These are phyloP conservation scores for Anseranas semipalmata DNA, from an alignment of 2,113 vertebrate species.

Conservation along the genomic window DNA sequence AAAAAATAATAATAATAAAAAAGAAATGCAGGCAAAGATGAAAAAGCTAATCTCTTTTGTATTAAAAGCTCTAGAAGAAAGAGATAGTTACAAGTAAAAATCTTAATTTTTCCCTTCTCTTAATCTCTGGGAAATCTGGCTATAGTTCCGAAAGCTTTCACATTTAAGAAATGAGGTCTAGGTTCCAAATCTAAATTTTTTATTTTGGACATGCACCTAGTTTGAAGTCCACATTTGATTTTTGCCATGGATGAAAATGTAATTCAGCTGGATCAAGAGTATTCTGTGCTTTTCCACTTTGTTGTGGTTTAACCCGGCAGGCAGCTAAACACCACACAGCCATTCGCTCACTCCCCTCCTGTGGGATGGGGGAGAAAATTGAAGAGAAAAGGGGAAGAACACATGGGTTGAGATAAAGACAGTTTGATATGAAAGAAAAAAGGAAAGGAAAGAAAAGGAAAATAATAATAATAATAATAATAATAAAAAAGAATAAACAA, in stretches of 20 bases:
- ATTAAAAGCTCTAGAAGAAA: neutral
- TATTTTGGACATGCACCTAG: neutral
- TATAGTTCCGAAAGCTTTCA: neutral
- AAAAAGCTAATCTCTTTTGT: neutral
- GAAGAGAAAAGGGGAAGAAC: neutral
- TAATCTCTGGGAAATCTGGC: neutral
- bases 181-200: neutral
- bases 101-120: neutral
- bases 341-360: neutral
- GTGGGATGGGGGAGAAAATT: neutral
- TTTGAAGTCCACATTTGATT: neutral
- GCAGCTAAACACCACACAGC: neutral
- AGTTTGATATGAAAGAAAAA: neutral
- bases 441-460: neutral
- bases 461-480: neutral
- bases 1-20: neutral
- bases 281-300: neutral
- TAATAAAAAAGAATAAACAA: neutral
- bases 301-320: neutral
- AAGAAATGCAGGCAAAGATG: neutral
- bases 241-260: neutral
- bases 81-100: neutral
- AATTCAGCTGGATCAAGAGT: neutral
- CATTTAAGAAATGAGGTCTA: neutral
- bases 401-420: neutral